These are phyloP conservation scores for Leptatherina wallacei DNA, from an alignment of 2,797 vertebrate genomes.

Conservation along the genomic window DNA sequence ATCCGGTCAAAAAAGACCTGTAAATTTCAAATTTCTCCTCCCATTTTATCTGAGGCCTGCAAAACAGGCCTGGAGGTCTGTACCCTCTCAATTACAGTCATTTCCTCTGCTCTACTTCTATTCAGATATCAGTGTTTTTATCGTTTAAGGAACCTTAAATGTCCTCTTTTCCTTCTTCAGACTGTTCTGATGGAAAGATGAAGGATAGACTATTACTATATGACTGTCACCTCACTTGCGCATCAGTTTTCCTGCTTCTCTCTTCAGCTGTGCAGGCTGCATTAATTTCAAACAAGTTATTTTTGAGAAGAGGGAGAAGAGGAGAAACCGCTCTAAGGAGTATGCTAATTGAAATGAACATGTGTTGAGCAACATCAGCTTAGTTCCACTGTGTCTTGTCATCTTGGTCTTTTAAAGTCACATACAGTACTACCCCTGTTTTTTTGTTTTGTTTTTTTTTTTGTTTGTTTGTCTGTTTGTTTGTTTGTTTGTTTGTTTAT, in stretches of 20 bases:
- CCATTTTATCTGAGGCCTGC: not conserved
- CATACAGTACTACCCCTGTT: constrained; percentile 4
- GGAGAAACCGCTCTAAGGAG: constrained; percentile 12
- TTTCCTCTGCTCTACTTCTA: constrained; percentile 31
- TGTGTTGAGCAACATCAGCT: constrained; percentile 20
- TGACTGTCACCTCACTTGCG: constrained; percentile 47
- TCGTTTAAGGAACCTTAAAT: constrained; percentile 37
- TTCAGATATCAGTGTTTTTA: constrained; percentile 41
- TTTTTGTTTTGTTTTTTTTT: not conserved
- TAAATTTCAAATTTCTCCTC: not conserved
- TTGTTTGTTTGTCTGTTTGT: not conserved
- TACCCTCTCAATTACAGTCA: constrained; percentile 38
- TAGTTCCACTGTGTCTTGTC: constrained; percentile 14
- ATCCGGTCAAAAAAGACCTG: not conserved
- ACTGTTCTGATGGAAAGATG: constrained; percentile 42
- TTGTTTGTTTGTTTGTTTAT: not conserved
- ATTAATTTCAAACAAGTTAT: constrained; percentile 43
- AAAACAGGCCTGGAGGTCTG: constrained; percentile 48
- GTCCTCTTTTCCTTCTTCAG: constrained; percentile 21
- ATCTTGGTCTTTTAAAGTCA: constrained; percentile 47
- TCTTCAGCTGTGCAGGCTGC: constrained; percentile 17
- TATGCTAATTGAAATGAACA: constrained; percentile 40
- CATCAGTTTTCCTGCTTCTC: constrained; percentile 34
- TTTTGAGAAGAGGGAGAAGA: constrained; percentile 11
- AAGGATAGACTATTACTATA: constrained; percentile 54